phyloP scores from a whole-genome alignment of 53 echinoderm and acorn worm species.

The Paracentrotus lividus region DNA sequence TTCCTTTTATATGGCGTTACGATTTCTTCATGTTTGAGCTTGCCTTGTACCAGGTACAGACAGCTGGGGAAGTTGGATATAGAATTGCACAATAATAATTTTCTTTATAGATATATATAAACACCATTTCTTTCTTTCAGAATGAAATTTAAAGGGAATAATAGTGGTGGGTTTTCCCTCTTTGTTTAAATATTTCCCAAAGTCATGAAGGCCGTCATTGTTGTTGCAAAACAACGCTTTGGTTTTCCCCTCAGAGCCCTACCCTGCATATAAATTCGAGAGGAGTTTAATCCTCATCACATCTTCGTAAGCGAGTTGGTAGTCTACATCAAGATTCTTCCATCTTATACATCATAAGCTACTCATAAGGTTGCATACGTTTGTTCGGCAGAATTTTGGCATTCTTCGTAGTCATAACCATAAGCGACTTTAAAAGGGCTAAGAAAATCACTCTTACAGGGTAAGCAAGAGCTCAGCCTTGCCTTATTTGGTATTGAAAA shows the following conservation, averaged over 20 bases:
- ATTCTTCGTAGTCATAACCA: background rate
- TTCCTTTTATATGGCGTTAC: background rate
- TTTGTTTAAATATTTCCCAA: background rate
- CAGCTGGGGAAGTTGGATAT: background rate
- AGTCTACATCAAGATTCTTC: background rate
- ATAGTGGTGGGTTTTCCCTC: background rate
- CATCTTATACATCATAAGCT: background rate
- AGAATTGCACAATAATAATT: background rate
- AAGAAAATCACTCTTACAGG: background rate
- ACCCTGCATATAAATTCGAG: background rate
- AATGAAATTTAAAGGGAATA: background rate
- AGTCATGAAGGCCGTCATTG: no score
- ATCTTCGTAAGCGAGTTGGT: background rate
- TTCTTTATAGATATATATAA: background rate
- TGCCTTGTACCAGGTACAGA: no score
- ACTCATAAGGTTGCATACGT: background rate
- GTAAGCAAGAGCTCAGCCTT: no score
- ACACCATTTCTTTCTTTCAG: background rate
- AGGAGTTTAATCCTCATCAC: background rate
- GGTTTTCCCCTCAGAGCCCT: conserved; percentile 24
- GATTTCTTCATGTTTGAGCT: background rate
- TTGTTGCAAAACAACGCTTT: conserved; percentile 24
- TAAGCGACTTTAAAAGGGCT: conserved; percentile 3
- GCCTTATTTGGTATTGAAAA: conserved; percentile 3
- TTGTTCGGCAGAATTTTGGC: background rate